phyloP scores from a whole-genome alignment of 1,140 invertebrate species.

The Drosophila mauritiana region DNA sequence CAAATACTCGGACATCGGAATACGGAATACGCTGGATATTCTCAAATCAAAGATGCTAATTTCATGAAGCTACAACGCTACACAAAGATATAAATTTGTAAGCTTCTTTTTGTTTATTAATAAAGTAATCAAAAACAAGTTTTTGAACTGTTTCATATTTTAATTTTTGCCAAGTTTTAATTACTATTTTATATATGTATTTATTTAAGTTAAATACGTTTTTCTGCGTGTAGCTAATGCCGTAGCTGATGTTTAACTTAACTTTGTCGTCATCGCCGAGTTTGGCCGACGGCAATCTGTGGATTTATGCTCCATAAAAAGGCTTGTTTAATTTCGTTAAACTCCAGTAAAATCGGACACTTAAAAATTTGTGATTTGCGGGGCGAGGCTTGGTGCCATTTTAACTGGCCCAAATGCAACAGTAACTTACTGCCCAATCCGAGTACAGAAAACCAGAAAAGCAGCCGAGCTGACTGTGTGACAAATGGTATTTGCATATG shows the following conservation, averaged over 20 bases:
- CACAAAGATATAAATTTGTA: background rate
- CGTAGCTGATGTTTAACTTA: constrained; percentile 9
- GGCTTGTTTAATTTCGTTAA: constrained; percentile 62
- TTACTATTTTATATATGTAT: background rate
- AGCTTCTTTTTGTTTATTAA: background rate
- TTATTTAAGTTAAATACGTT: background rate
- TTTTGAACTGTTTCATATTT: background rate
- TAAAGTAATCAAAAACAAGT: background rate
- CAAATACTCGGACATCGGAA: constrained; percentile 6
- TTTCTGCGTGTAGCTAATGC: background rate
- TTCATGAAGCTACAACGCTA: constrained; percentile 17
- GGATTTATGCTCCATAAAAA: constrained; percentile 63
- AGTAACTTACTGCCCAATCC: constrained; percentile 7
- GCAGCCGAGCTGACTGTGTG: constrained; percentile 11
- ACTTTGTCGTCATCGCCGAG: constrained; percentile 16
- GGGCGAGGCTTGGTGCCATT: constrained; percentile 67
- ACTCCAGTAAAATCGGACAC: constrained; percentile 49
- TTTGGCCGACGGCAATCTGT: constrained; percentile 26
- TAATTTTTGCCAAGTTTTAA: background rate
- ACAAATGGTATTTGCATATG: constrained; percentile 63
- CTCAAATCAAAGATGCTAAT: constrained; percentile 79
- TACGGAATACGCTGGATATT: constrained; percentile 27
- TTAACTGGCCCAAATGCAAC: constrained; percentile 39
- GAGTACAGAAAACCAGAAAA: background rate
- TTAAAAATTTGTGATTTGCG: constrained; percentile 64